These are phyloP conservation scores for Chaenogobius annularis DNA, from an alignment of 2,113 vertebrate genomes.

Conservation along the genomic window DNA sequence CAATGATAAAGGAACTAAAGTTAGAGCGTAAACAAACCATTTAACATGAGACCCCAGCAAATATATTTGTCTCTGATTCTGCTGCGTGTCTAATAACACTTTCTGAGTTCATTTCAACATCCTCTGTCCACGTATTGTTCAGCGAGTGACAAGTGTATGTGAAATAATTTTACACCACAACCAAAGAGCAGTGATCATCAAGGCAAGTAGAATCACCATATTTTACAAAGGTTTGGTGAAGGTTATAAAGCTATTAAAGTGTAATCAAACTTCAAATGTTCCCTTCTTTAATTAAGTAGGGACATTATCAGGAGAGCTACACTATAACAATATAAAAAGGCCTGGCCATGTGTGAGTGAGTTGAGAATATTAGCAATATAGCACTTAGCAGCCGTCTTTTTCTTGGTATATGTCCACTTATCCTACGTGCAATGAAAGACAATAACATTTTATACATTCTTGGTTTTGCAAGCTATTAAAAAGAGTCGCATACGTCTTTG, in stretches of 20 bases:
- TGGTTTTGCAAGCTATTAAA: too few relatives aligned
- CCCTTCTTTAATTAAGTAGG: background rate
- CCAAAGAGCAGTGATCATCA: background rate
- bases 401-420: too few relatives aligned
- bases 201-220: background rate
- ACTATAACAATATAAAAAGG: background rate
- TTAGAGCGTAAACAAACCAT: background rate
- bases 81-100: background rate
- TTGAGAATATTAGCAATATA: background rate
- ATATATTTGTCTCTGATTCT: background rate
- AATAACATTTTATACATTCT: too few relatives aligned
- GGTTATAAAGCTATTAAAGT: background rate
- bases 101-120: background rate
- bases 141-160: too few relatives aligned
- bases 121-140: background rate
- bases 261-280: background rate
- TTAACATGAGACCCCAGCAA: background rate
- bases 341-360: background rate
- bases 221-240: constrained; percentile 1
- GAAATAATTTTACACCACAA: background rate
- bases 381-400: background rate
- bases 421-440: too few relatives aligned
- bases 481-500: too few relatives aligned
- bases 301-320: background rate
- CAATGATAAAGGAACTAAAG: background rate